Evolutionary conservation across 2,888 invertebrate genomes (phyloP).

Genomic region (Brachynemurus nebulosus): DNA sequence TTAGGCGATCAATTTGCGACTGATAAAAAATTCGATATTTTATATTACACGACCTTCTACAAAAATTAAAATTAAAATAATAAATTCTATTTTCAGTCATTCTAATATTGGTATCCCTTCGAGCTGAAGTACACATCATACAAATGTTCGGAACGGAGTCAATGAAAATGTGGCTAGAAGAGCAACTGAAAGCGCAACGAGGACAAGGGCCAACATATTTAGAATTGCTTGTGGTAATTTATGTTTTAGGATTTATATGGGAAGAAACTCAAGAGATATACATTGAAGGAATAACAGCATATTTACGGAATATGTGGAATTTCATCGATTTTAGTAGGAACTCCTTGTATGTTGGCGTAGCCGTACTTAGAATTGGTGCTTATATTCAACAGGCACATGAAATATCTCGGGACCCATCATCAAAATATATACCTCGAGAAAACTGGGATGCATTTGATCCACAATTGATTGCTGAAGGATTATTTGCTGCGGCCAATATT

Average conservation of each 20-base stretch:
- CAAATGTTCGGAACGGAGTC: slow-evolving; percentile 57
- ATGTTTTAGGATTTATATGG: slow-evolving; percentile 80
- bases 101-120: slow-evolving; percentile 81
- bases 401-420: slow-evolving; percentile 49
- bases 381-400: slow-evolving; percentile 61
- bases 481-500: slow-evolving; percentile 91
- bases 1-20: no score
- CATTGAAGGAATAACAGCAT: slow-evolving; percentile 71
- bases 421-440: slow-evolving; percentile 65
- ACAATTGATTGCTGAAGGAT: slow-evolving; percentile 80
- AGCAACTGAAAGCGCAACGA: slow-evolving; percentile 55
- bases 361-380: slow-evolving; percentile 51
- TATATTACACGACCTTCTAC: no score
- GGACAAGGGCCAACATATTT: slow-evolving; percentile 76
- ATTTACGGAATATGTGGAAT: slow-evolving; percentile 91
- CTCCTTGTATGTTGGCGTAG: slow-evolving; percentile 64
- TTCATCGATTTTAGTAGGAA: slow-evolving; percentile 90
- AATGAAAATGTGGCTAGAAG: slow-evolving; percentile 46
- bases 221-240: slow-evolving; percentile 70
- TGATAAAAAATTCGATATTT: no score
- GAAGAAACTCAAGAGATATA: slow-evolving; percentile 86
- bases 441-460: slow-evolving; percentile 90
- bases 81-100: slow-evolving; percentile 48
- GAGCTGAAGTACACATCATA: slow-evolving; percentile 65
- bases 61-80: no score